Evolutionary conservation across 2,888 invertebrate genomes (phyloP), one percentile per base, ranked within the genome.

Genomic region (Oscheius myriophilus): DNA sequence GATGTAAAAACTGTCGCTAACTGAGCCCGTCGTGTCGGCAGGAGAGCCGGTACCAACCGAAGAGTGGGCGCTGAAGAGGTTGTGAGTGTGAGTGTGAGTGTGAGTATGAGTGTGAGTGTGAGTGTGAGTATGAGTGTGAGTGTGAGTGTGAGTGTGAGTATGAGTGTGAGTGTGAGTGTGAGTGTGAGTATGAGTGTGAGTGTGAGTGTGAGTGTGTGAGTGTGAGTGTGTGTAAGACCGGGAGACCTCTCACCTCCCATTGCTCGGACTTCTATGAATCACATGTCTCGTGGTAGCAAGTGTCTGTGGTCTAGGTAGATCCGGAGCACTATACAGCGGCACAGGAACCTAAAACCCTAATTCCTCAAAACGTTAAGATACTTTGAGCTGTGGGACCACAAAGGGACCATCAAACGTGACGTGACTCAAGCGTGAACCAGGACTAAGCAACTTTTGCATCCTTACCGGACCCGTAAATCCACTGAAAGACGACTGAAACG

Each of bases 1-100:
- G n/a, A 83, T 72, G 62, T 75, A 76, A 52, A 80, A 82, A 46
- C 79, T 81, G 65, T 83, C 83, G 63, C 75, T 80, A 23, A 81
- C 67, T 0, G 80, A 80, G 18, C 81, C 79, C 9, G 82, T 80
- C 1, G 82, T 81, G 41, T 75, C 81, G 45, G 61, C 69, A 43
- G 73, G 78, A 53, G 77, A 71, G 25, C 72, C 71, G n/a, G 67
- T 63, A 12, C 71, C 74, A 23, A 72, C 52, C 11, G 77, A 80
- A 0, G 72, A 70, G 21, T 70, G 42, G 16, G 58, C 57, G 33
- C 70, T 70, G 18, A 59, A 59, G 23, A 46, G 12, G 41, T 43
- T 18, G 33, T 41, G 33, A 33, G 9, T 3, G 9, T 33, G 33
- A 33, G 9, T 3, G 9, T 9, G 33, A 6, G 33, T 6, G 33